Evolutionary conservation across 2,888 invertebrate genomes (phyloP), one percentile per base, ranked within the genome.

Genomic region (Chymomyza procnemis): DNA sequence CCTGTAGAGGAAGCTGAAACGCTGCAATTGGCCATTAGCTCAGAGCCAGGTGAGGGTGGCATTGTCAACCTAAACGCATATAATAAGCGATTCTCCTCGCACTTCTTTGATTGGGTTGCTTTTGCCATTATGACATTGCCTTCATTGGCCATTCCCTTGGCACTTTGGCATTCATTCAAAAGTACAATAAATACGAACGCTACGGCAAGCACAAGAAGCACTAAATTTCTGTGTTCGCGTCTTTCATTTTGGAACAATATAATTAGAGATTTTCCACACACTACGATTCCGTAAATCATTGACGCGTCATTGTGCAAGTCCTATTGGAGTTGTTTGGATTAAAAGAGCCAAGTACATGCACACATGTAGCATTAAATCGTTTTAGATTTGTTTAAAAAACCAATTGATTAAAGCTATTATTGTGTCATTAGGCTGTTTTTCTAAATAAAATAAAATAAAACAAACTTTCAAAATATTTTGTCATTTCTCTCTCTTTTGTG

Each of bases 91-190:
- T 99, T 98, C 92, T 99, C 99, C 2, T 97, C 98, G 0, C 99
- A 99, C 92, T 95, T 97, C 90, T 96, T 97, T 71, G 99, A 99
- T 92, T 99, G 99, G 99, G 93, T 95, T 64, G 97, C 98, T 26
- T 99, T 99, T 89, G 97, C 97, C 46, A 94, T 99, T 65, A 98
- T 99, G 97, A 97, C 98, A 26, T 92, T 98, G 73, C 98, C 99
- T 4, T 97, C 98, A 2, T 92, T 99, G 56, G 96, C 96, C 54
- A 97, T 99, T 90, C 99, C 99, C 67, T 97, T 97, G 90, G 94
- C 95, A 46, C 93, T 99, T 73, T 99, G 99, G 98, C 97, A 94
- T 92, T 95, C 96, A 26, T 98, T 98, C 88, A 98, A 98, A 91
- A 95, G 95, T 90, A n/a, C n/a, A n/a, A n/a, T n/a, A 98, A 97